Evolutionary conservation across 2,797 vertebrate species (phyloP).

Genomic region (Megalops cyprinoides): DNA sequence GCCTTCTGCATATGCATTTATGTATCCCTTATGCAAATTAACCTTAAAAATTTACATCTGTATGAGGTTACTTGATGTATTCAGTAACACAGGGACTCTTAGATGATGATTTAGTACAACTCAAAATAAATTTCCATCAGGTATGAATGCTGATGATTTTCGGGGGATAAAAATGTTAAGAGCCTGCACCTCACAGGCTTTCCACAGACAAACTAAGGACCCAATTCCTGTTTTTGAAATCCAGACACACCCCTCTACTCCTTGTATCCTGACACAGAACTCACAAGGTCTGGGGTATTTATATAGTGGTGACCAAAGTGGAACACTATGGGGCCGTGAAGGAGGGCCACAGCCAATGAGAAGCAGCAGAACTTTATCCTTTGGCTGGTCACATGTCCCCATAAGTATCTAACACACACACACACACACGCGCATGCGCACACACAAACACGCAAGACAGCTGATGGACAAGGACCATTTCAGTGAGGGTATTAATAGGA

Average conservation of each 20-base stretch:
- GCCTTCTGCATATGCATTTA: no score
- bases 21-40: no score
- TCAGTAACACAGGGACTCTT: no score
- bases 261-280: no score
- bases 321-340: not conserved
- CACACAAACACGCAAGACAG: not conserved
- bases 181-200: not conserved
- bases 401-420: constrained; percentile 22
- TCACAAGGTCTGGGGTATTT: not conserved
- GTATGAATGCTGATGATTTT: no score
- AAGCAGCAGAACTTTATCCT: not conserved
- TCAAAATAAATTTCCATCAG: no score
- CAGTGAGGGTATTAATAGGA: not conserved
- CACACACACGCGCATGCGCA: not conserved
- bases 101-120: no score
- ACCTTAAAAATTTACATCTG: no score
- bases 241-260: not conserved
- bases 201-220: not conserved
- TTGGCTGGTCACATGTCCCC: constrained; percentile 7
- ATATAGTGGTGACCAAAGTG: not conserved
- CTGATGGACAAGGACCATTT: not conserved
- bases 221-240: not conserved
- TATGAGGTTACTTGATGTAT: no score
- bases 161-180: no score
- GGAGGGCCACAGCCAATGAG: not conserved